Evolutionary conservation across 2,797 vertebrate species (phyloP).

Genomic region (Podargus strigoides): DNA sequence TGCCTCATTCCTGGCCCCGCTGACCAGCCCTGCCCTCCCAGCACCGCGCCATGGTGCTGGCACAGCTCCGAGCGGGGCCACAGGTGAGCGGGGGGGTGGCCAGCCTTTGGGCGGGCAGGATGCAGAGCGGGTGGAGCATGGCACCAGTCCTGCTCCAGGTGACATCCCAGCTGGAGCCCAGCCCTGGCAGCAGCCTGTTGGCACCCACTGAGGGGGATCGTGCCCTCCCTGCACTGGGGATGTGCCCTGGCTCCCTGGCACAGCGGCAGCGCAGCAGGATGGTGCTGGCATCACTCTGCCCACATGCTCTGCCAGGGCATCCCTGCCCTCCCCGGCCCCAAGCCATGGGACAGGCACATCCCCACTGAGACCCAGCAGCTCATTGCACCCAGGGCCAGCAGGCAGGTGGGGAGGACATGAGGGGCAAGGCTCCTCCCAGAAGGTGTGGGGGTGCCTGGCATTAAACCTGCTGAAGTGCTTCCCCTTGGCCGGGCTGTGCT

Average conservation of each 20-base stretch:
- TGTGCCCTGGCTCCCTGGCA: not conserved
- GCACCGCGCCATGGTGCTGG: accelerated
- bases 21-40: not conserved
- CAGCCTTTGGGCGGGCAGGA: not conserved
- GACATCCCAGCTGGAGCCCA: not conserved
- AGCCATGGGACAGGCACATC: accelerated
- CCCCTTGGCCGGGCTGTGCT: not conserved
- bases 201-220: too few relatives aligned
- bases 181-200: not conserved
- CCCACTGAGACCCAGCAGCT: not conserved
- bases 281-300: not conserved
- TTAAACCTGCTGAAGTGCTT: not conserved
- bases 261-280: not conserved
- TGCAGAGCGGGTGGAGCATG: accelerated
- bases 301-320: not conserved
- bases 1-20: not conserved
- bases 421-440: accelerated
- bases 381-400: not conserved
- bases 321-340: accelerated
- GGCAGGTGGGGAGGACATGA: not conserved
- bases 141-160: not conserved
- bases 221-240: too few relatives aligned
- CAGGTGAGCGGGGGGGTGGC: not conserved
- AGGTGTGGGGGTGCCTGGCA: accelerated
- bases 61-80: accelerated